Conservation (phyloP, 2,888 invertebrate genomes). For the Corbicula japonica region DNA sequence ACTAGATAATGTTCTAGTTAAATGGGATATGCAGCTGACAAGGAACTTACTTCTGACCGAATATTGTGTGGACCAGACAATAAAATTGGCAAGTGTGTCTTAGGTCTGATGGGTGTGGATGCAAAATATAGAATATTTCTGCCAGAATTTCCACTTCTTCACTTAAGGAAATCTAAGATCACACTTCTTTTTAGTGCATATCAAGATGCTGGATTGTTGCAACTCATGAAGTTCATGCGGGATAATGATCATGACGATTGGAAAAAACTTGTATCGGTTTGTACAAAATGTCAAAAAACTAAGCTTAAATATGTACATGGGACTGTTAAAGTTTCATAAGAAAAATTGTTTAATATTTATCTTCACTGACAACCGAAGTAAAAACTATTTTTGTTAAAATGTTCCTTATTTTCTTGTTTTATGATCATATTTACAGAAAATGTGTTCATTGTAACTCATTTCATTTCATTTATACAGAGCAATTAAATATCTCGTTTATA, state of each 20-base stretch:
- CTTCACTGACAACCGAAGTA: too few relatives aligned
- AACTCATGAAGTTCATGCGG: constrained; percentile 50
- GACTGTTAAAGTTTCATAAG: too few relatives aligned
- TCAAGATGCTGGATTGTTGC: constrained; percentile 46
- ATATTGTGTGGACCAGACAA: constrained; percentile 54
- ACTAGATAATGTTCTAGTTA: constrained; percentile 51
- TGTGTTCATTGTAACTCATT: too few relatives aligned
- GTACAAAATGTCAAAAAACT: too few relatives aligned
- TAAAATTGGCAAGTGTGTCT: constrained; percentile 49
- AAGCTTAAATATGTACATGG: too few relatives aligned
- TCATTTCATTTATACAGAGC: too few relatives aligned
- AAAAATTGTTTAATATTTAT: too few relatives aligned
- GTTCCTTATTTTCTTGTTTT: too few relatives aligned
- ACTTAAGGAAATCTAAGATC: constrained; percentile 55
- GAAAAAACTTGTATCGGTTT: constrained; percentile 40
- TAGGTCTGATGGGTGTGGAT: constrained; percentile 6
- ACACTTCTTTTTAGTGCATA: constrained; percentile 52
- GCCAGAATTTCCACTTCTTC: constrained; percentile 51
- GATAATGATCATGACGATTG: constrained; percentile 49
- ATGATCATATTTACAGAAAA: too few relatives aligned
- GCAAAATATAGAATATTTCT: constrained; percentile 36
- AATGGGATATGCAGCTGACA: constrained; percentile 35
- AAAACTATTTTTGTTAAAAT: too few relatives aligned
- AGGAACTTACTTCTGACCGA: constrained; percentile 13
- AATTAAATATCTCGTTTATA: too few relatives aligned